A percentile compares a stretch with the other conserved stretches of the same genome.
Conservation (phyloP, 2,797 vertebrate species). For the Ctenopoma multispine region DNA sequence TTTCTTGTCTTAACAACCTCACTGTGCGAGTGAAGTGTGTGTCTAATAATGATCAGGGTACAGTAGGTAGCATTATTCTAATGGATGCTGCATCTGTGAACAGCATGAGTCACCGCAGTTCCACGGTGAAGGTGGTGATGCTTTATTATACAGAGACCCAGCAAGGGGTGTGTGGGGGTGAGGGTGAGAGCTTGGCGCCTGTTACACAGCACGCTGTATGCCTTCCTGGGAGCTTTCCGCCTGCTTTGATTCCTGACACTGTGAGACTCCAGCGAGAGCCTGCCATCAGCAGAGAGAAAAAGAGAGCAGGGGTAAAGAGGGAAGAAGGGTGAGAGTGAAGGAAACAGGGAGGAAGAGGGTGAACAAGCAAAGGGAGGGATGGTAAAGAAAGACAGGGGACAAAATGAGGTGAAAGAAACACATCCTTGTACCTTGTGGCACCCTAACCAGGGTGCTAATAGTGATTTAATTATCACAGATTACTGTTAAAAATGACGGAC, state of each 20-base stretch:
- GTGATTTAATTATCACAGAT: conserved; percentile 61
- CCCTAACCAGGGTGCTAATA: conserved; percentile 43
- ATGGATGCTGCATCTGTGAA: conserved; percentile 46
- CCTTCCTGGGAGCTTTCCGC: conserved; percentile 62
- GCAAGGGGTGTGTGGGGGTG: conserved; percentile 7
- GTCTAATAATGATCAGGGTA: conserved; percentile 49
- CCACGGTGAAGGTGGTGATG: conserved; percentile 55
- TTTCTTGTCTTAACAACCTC: conserved; percentile 7
- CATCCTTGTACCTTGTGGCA: conserved; percentile 13
- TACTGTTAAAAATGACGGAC: conserved; percentile 39
- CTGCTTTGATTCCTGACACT: conserved; percentile 67
- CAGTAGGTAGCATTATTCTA: conserved; percentile 48
- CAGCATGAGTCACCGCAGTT: conserved; percentile 56
- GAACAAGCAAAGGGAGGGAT: neutral
- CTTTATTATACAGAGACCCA: conserved; percentile 66
- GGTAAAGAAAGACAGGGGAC: neutral
- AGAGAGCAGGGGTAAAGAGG: conserved; percentile 29
- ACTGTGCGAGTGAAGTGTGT: conserved; percentile 26
- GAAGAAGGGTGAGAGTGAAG: neutral
- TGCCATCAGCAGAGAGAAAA: conserved; percentile 31
- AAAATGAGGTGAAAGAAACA: conserved; percentile 16
- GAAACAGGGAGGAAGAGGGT: neutral
- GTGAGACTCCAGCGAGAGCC: conserved; percentile 43
- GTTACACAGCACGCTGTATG: conserved; percentile 44
- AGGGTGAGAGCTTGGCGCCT: conserved; percentile 39